Percentiles rank a stretch among this genome's conserved stretches.
Conservation (phyloP, 1,140 invertebrate species). For the Carcinoscorpius rotundicauda region DNA sequence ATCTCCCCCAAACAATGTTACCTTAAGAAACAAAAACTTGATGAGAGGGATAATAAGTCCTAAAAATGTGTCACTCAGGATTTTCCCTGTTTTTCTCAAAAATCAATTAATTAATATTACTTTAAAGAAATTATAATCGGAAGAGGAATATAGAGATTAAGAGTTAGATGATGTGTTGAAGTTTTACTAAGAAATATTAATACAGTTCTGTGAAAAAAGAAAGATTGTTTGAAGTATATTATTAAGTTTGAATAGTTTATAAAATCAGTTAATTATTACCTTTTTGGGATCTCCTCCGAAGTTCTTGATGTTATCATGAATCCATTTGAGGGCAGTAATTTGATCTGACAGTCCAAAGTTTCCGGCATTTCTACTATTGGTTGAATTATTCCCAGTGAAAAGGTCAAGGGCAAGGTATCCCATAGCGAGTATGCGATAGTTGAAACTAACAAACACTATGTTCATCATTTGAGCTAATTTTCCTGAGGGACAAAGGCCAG, state of each 20-base stretch:
- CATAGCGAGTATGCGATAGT: conserved; percentile 88
- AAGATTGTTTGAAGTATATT: too few species aligned
- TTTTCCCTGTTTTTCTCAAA: too few species aligned
- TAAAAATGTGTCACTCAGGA: too few species aligned
- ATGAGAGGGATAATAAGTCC: too few species aligned
- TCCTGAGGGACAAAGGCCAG: conserved; percentile 47
- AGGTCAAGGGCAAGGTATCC: conserved; percentile 39
- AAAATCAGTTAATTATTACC: conserved; percentile 25
- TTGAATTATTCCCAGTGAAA: conserved; percentile 19
- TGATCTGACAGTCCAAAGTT: conserved; percentile 42
- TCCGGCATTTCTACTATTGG: conserved; percentile 22
- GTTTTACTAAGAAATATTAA: too few species aligned
- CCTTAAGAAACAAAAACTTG: conserved; percentile 1
- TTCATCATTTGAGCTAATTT: conserved; percentile 53
- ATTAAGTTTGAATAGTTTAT: too few species aligned
- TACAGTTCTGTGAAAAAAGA: too few species aligned
- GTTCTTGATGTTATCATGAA: conserved; percentile 34
- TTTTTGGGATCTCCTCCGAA: conserved; percentile 37
- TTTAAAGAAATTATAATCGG: too few species aligned
- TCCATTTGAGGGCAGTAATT: conserved; percentile 34
- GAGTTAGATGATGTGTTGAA: too few species aligned
- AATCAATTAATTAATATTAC: too few species aligned
- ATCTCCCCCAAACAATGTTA: conserved; percentile 23
- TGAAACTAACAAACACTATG: conserved; percentile 66
- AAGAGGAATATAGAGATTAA: too few species aligned